Evolutionary conservation across 2,113 vertebrate genomes (phyloP).

Genomic region (Poeciliopsis occidentalis): DNA sequence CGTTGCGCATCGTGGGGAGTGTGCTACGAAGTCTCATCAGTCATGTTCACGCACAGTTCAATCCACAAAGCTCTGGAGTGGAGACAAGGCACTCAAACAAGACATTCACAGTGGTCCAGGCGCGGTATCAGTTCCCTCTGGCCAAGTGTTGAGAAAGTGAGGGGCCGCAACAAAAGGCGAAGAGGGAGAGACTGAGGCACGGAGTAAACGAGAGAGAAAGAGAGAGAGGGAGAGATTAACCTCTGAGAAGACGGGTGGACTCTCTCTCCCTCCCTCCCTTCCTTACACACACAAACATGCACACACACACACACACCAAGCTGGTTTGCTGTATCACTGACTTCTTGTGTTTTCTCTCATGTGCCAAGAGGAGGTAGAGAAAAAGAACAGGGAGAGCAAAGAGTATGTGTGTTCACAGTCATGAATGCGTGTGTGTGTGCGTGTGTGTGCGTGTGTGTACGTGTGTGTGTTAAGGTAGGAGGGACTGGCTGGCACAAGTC

Average conservation of each 20-base stretch:
- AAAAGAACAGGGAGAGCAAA: constrained; percentile 31
- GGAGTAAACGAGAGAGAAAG: constrained; percentile 44
- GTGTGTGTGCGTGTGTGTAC: constrained; percentile 23
- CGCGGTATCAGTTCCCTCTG: constrained; percentile 63
- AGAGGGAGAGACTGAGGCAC: constrained; percentile 55
- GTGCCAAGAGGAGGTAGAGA: constrained; percentile 64
- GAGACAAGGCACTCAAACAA: constrained; percentile 25
- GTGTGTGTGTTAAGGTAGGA: constrained; percentile 54
- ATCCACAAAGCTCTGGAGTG: constrained; percentile 37
- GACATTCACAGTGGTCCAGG: constrained; percentile 26
- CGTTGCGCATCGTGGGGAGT: constrained; percentile 56
- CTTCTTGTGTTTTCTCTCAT: constrained; percentile 70
- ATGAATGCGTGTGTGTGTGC: constrained; percentile 22
- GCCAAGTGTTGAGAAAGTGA: constrained; percentile 73
- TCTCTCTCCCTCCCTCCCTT: constrained; percentile 43
- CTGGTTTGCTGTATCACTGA: constrained; percentile 61
- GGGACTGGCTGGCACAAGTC: constrained; percentile 62
- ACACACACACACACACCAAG: constrained; percentile 41
- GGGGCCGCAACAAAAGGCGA: constrained; percentile 76
- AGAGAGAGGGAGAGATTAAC: constrained; percentile 53
- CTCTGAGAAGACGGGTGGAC: constrained; percentile 55
- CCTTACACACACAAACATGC: constrained; percentile 22
- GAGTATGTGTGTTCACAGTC: constrained; percentile 13
- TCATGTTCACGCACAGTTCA: constrained; percentile 64
- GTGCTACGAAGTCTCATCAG: constrained; percentile 55